Conservation (phyloP, 2,797 vertebrate genomes). For the Champsocephalus esox region DNA sequence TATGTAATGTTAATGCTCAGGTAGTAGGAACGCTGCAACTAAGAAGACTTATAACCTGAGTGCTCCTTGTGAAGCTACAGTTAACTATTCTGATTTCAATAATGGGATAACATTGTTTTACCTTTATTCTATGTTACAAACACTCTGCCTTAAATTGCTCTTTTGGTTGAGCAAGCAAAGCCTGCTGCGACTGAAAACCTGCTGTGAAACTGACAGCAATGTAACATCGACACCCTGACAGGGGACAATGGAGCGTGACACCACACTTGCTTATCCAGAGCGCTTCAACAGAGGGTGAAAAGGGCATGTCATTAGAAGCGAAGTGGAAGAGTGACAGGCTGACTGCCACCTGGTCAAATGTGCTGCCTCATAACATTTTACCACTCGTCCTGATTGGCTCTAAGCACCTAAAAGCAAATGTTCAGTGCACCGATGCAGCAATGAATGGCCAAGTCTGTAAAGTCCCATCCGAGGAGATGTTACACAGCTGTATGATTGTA, state of each 20-base stretch:
- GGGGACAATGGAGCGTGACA: not conserved
- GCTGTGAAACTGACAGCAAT: slow-evolving; percentile 2
- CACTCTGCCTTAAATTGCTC: not conserved
- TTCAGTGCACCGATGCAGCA: not conserved
- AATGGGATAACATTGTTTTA: not conserved
- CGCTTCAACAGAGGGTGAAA: not conserved
- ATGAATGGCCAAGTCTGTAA: not conserved
- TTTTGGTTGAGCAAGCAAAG: not conserved
- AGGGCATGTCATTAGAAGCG: not conserved
- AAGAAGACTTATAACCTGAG: not conserved
- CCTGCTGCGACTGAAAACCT: not conserved
- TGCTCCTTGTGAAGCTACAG: slow-evolving; percentile 4
- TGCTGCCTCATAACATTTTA: not conserved
- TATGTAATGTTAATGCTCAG: not conserved
- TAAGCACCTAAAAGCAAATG: slow-evolving; percentile 5
- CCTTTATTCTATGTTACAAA: not conserved
- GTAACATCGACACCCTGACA: not conserved
- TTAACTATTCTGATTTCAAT: not conserved
- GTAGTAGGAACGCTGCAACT: not conserved
- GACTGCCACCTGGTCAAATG: slow-evolving; percentile 2
- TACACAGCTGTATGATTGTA: not conserved
- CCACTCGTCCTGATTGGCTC: slow-evolving; percentile 6
- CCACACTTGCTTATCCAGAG: not conserved
- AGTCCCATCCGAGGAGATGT: not conserved
- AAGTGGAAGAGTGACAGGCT: not conserved